Percentiles rank a stretch among this genome's conserved stretches.
Conservation (phyloP, 2,113 vertebrate genomes). For the Oryctolagus cuniculus region mOryCun1.1 NC_091448.1:25403001-25403500, state of each 20-base stretch:
- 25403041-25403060: conserved; percentile 20
- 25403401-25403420: not conserved
- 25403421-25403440: conserved; percentile 30
- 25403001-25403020: conserved; percentile 5
- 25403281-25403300: not conserved
- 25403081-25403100: conserved; percentile 28
- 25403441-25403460: conserved; percentile 23
- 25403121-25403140: conserved; percentile 69
- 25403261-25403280: conserved; percentile 29
- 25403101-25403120: conserved; percentile 49
- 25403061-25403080: not conserved
- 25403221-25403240: conserved; percentile 64
- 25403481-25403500: conserved; percentile 28
- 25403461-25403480: conserved; percentile 40
- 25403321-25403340: not conserved
- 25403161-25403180: not conserved
- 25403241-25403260: not conserved
- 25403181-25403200: conserved; percentile 72
- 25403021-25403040: not conserved
- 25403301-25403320: not conserved
- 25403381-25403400: conserved; percentile 20
- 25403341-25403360: not conserved
- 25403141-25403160: conserved; percentile 62
- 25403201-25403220: conserved; percentile 79
- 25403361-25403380: not conserved